Evolutionary conservation across 2,888 invertebrate genomes (phyloP).

Genomic region (Apomyelois bistriatella): DNA sequence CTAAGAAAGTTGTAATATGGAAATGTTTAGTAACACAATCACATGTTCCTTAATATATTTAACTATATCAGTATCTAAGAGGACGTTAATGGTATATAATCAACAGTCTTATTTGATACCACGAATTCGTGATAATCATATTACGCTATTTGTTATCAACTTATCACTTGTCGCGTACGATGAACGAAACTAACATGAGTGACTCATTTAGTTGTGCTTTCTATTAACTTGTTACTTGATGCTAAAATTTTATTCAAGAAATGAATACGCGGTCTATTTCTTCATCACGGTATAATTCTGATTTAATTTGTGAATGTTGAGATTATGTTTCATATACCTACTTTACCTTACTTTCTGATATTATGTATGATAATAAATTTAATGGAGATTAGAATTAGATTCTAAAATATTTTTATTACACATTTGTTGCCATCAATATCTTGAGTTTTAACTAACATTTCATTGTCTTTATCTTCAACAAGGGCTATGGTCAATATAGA

Average conservation of each 20-base stretch:
- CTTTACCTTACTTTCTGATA: no score
- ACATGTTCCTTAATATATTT: background rate
- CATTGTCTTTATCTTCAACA: background rate
- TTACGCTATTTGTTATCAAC: slow-evolving; percentile 4
- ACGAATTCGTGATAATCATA: slow-evolving; percentile 4
- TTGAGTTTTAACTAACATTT: no score
- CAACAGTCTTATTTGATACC: slow-evolving; percentile 6
- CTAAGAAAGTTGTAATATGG: no score
- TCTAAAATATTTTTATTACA: no score
- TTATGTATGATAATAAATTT: no score
- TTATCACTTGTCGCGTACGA: slow-evolving; percentile 3
- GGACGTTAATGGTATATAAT: background rate
- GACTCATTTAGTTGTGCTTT: background rate
- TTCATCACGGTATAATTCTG: no score
- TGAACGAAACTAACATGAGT: background rate
- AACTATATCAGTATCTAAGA: background rate
- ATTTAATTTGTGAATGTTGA: no score
- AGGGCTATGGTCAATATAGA: background rate
- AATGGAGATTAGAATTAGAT: no score
- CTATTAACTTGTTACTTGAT: background rate
- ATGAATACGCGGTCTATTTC: no score
- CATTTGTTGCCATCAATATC: no score
- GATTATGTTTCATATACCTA: no score
- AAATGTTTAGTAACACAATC: background rate
- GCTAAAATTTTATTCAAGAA: no score